Conservation (phyloP, 2,797 vertebrate species). For the Rhyacichthys aspro region DNA sequence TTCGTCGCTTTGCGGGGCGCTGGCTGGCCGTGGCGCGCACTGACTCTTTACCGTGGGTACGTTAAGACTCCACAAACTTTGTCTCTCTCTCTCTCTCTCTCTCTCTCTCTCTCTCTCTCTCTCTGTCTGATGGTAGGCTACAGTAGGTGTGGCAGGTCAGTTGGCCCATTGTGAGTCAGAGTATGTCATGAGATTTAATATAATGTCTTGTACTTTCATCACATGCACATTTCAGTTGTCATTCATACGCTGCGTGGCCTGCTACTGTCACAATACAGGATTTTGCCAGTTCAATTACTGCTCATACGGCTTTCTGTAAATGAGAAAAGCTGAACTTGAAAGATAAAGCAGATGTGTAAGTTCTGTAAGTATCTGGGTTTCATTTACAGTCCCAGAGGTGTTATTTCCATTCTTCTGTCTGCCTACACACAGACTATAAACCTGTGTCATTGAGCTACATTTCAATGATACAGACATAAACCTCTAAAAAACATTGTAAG, state of each 20-base stretch:
- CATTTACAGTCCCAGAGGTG: constrained; percentile 30
- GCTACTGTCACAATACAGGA: background rate
- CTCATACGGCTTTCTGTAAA: background rate
- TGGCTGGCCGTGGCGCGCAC: constrained; percentile 64
- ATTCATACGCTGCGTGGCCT: background rate
- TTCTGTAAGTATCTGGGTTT: constrained; percentile 36
- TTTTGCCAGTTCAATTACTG: background rate
- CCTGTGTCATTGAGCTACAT: constrained; percentile 14
- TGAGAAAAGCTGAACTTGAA: constrained; percentile 1
- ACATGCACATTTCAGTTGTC: constrained; percentile 31
- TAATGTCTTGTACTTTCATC: constrained; percentile 16
- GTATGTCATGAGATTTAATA: constrained; percentile 50
- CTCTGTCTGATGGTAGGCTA: background rate
- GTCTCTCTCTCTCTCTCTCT: constrained; percentile 3
- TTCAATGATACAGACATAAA: background rate
- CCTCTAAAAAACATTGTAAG: too few relatives aligned
- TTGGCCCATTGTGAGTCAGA: constrained; percentile 47
- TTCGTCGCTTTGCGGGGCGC: constrained; percentile 61
- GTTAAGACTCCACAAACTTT: constrained; percentile 21
- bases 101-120: constrained; percentile 1
- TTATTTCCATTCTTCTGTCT: background rate
- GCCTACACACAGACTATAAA: background rate
- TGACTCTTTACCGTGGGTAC: constrained; percentile 66
- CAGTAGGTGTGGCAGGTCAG: constrained; percentile 59
- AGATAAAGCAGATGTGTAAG: constrained; percentile 28